Conservation (phyloP, 2,113 vertebrate species). For the Muntiacus muntjak region DNA sequence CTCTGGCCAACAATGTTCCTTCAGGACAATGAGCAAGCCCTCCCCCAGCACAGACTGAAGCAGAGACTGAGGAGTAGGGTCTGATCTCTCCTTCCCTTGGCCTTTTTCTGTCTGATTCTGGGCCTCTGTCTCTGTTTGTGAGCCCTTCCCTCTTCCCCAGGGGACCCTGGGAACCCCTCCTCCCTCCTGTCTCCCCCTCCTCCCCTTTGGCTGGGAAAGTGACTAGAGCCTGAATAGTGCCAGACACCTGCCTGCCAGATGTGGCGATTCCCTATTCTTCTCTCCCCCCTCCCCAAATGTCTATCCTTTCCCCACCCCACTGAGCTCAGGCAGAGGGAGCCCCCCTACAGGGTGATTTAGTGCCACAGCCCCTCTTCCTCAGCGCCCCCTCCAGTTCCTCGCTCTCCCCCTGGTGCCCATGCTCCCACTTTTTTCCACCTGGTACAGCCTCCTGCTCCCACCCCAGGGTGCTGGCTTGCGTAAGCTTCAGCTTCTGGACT, state of each 20-base stretch:
- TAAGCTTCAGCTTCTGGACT: not conserved
- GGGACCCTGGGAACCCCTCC: slow-evolving; percentile 38
- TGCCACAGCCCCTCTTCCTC: slow-evolving; percentile 49
- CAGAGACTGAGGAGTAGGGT: not conserved
- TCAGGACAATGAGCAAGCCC: not conserved
- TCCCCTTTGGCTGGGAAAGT: slow-evolving; percentile 70
- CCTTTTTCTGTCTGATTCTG: slow-evolving; percentile 1
- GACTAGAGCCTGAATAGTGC: slow-evolving; percentile 64
- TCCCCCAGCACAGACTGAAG: not conserved
- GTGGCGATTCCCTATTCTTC: slow-evolving; percentile 54
- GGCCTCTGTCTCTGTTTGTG: slow-evolving; percentile 35
- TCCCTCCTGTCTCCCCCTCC: not conserved
- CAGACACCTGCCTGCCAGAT: slow-evolving; percentile 78
- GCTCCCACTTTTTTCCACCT: not conserved
- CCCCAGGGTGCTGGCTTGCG: not conserved
- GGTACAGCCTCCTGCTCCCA: not conserved
- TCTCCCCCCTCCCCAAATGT: not conserved
- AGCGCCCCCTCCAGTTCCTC: not conserved
- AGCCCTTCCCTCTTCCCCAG: slow-evolving; percentile 33
- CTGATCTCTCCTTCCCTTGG: not conserved
- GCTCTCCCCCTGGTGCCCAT: not conserved
- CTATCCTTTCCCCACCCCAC: slow-evolving; percentile 66
- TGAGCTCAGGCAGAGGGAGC: slow-evolving; percentile 62
- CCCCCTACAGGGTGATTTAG: slow-evolving; percentile 70
- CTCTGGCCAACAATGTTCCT: not conserved